Conservation (phyloP, 2,113 vertebrate genomes). For the Takifugu flavidus region DNA sequence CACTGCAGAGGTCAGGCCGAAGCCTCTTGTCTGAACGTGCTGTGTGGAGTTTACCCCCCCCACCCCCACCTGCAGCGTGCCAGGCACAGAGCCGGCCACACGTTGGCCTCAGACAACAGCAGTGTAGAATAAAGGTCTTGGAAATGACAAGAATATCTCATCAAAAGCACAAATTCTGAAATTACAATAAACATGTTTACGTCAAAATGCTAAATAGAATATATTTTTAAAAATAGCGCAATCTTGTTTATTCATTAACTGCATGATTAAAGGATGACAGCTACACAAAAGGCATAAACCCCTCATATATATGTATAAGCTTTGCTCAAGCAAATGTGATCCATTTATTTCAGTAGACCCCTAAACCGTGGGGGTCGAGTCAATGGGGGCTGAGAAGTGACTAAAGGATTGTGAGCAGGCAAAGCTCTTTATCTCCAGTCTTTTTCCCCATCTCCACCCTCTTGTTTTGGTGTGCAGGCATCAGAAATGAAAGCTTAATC, state of each 20-base stretch:
- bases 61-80: slow-evolving; percentile 23
- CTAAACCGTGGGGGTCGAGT: slow-evolving; percentile 23
- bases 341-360: slow-evolving; percentile 21
- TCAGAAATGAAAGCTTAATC: slow-evolving; percentile 73
- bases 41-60: slow-evolving; percentile 7
- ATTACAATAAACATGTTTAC: background rate
- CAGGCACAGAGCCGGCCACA: slow-evolving; percentile 34
- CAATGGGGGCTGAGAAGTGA: slow-evolving; percentile 22
- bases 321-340: slow-evolving; percentile 30
- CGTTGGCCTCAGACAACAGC: slow-evolving; percentile 13
- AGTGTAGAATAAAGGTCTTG: background rate
- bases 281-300: slow-evolving; percentile 10
- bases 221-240: too few relatives aligned
- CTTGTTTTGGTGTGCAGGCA: slow-evolving; percentile 54
- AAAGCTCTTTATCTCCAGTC: slow-evolving; percentile 46
- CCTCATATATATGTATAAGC: slow-evolving; percentile 32
- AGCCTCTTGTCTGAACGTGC: slow-evolving; percentile 30
- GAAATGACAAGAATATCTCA: background rate
- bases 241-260: background rate
- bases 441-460: slow-evolving; percentile 32
- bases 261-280: slow-evolving; percentile 6
- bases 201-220: too few relatives aligned
- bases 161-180: background rate
- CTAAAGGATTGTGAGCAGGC: slow-evolving; percentile 45
- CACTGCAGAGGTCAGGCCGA: slow-evolving; percentile 72